A percentile compares a stretch with the other conserved stretches of the same genome.
phyloP scores from a whole-genome alignment of 1,140 invertebrate genomes.

The Ips typographus region DNA sequence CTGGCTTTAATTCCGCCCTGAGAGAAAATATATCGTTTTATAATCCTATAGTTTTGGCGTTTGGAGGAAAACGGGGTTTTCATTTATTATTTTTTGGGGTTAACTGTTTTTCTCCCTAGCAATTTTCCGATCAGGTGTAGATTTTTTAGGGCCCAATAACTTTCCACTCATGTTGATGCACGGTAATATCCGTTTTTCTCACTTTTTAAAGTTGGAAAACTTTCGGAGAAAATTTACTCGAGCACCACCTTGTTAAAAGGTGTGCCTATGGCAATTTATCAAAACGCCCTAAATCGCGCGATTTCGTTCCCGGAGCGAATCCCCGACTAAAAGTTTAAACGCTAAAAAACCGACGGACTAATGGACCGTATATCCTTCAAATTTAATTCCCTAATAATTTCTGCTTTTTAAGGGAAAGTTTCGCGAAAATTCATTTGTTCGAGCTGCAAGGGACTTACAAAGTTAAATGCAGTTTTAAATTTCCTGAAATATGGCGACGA shows the following conservation, averaged over 20 bases:
- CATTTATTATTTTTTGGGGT: background rate
- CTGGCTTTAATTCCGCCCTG: constrained; percentile 20
- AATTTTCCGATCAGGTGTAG: no score
- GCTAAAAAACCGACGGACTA: constrained; percentile 22
- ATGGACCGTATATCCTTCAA: constrained; percentile 30
- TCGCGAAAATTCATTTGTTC: constrained; percentile 26
- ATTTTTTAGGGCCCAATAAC: no score
- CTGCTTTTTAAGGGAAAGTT: constrained; percentile 19
- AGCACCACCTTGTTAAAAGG: constrained; percentile 26
- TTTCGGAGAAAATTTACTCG: constrained; percentile 14
- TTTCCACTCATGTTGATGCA: no score
- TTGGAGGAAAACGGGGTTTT: background rate
- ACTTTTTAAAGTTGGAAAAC: background rate
- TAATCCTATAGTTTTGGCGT: constrained; percentile 16
- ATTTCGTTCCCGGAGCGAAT: constrained; percentile 4
- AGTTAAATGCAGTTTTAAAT: constrained; percentile 30
- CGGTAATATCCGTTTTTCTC: constrained; percentile 11
- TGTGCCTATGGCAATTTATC: constrained; percentile 29
- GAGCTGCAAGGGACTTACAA: constrained; percentile 25
- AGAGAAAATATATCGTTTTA: constrained; percentile 29
- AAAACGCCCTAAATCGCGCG: constrained; percentile 14
- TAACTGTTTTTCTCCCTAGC: no score
- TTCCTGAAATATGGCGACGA: constrained; percentile 10
- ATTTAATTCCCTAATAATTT: constrained; percentile 28
- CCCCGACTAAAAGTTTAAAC: constrained; percentile 19